phyloP scores from a whole-genome alignment of 2,113 vertebrate genomes.

The Bungarus multicinctus region DNA sequence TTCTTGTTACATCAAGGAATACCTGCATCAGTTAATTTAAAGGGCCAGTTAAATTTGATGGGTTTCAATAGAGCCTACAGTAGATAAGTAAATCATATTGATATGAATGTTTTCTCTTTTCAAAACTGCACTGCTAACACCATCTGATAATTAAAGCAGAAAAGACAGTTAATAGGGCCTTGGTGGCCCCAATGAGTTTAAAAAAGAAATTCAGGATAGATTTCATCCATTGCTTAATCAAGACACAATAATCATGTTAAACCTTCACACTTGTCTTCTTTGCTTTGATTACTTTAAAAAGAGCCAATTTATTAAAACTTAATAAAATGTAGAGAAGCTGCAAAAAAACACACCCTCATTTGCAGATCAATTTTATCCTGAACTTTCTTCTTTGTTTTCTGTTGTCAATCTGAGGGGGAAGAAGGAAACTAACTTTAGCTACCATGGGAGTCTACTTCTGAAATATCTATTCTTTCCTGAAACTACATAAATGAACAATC shows the following conservation, averaged over 20 bases:
- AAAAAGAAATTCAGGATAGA: neutral
- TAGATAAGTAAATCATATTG: neutral
- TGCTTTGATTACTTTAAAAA: neutral
- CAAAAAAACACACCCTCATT: neutral
- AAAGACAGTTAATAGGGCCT: neutral
- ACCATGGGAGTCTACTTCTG: neutral
- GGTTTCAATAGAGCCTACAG: neutral
- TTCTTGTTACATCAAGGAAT: neutral
- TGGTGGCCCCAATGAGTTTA: neutral
- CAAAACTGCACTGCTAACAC: neutral
- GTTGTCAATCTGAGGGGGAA: neutral
- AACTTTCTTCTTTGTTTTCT: neutral
- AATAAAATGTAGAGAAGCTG: neutral
- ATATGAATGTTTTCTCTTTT: neutral
- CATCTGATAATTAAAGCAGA: neutral
- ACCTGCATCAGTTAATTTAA: neutral
- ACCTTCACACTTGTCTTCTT: neutral
- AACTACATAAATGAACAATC: neutral
- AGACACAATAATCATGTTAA: neutral
- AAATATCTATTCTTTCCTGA: neutral
- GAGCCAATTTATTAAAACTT: neutral
- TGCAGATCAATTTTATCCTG: neutral
- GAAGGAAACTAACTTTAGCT: neutral
- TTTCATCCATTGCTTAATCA: neutral
- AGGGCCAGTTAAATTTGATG: neutral